These are phyloP conservation scores for Rotaria macrura DNA, from an alignment of 2,888 invertebrate genomes.

Conservation along the genomic window DNA sequence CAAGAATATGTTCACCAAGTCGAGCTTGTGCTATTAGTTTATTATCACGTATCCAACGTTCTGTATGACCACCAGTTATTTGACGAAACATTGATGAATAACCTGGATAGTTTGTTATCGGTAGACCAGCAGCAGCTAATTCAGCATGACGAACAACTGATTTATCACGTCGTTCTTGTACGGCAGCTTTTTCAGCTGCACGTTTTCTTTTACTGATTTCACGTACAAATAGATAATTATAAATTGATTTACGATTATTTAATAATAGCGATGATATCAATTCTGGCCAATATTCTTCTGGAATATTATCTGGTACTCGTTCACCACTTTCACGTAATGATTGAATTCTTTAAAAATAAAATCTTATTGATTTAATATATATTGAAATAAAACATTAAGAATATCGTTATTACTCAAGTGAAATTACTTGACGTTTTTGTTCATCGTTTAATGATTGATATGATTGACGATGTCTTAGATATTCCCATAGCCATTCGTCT, in stretches of 20 bases:
- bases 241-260: neutral
- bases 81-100: neutral
- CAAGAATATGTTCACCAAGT: neutral
- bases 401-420: neutral
- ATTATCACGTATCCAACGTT: neutral
- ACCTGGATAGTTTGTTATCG: neutral
- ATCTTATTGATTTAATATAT: neutral
- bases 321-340: slow-evolving; percentile 14
- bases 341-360: neutral
- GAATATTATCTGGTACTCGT: neutral
- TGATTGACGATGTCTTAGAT: neutral
- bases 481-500: slow-evolving; percentile 2
- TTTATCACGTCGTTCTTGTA: neutral
- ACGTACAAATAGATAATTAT: neutral
- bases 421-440: slow-evolving; percentile 12
- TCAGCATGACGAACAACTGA: neutral
- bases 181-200: neutral
- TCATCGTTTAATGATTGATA: neutral
- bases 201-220: neutral
- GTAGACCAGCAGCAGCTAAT: neutral
- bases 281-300: neutral
- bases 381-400: neutral
- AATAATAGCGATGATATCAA: neutral
- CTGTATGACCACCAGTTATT: neutral
- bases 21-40: neutral